phyloP scores from a whole-genome alignment of 2,113 vertebrate species.

The Odontesthes bonariensis region DNA sequence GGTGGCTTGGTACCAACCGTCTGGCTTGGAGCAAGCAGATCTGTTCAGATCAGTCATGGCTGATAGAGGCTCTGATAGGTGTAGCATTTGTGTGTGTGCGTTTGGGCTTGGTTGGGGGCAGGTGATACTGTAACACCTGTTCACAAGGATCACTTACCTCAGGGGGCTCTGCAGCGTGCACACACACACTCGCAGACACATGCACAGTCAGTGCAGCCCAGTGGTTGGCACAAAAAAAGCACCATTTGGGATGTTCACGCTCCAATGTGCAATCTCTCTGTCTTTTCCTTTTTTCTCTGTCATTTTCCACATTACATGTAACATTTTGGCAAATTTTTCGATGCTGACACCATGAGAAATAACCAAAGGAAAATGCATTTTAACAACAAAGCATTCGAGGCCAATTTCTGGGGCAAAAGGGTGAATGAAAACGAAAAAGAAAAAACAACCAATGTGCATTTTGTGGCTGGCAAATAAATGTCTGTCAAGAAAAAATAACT shows the following conservation, averaged over 20 bases:
- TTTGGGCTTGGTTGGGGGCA: conserved; percentile 37
- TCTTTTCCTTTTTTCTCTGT: conserved; percentile 20
- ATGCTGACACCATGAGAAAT: conserved; percentile 11
- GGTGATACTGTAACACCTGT: conserved; percentile 80
- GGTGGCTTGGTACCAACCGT: conserved; percentile 54
- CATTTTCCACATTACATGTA: conserved; percentile 19
- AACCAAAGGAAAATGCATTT: background rate
- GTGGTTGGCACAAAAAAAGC: conserved; percentile 64
- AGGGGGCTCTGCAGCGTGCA: conserved; percentile 54
- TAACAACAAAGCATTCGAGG: background rate
- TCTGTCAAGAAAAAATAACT: background rate
- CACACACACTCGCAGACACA: conserved; percentile 23
- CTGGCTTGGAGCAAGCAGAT: conserved; percentile 47
- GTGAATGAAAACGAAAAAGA: too few relatives aligned
- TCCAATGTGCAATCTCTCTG: conserved; percentile 72
- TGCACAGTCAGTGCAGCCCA: conserved; percentile 35
- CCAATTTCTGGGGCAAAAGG: too few relatives aligned
- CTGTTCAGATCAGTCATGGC: conserved; percentile 53
- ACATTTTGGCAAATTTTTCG: conserved; percentile 9
- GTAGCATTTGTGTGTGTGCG: conserved; percentile 19
- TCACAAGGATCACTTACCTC: conserved; percentile 76
- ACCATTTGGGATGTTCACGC: conserved; percentile 79
- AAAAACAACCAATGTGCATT: background rate
- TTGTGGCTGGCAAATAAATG: background rate
- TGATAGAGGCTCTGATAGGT: conserved; percentile 33